These are phyloP conservation scores for Odontesthes bonariensis DNA, from an alignment of 2,113 vertebrate genomes.

Conservation along the genomic window DNA sequence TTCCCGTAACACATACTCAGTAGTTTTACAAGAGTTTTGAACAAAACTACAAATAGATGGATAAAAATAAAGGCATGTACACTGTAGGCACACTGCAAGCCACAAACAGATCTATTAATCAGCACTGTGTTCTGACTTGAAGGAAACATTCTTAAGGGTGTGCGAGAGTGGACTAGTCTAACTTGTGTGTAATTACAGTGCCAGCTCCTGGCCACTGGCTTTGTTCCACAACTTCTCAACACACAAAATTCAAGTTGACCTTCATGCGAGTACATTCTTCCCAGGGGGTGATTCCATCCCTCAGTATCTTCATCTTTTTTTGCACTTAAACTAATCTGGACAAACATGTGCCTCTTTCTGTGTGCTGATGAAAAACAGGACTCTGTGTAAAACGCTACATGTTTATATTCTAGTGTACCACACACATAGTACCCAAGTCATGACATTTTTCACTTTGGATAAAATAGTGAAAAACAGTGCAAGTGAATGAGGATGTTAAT, in stretches of 20 bases:
- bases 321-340: slow-evolving; percentile 36
- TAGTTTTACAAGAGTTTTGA: slow-evolving; percentile 47
- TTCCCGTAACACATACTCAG: slow-evolving; percentile 28
- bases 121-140: slow-evolving; percentile 41
- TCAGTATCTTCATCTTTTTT: slow-evolving; percentile 56
- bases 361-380: slow-evolving; percentile 40
- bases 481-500: neutral
- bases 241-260: slow-evolving; percentile 63
- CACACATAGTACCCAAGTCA: slow-evolving; percentile 18
- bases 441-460: neutral
- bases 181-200: slow-evolving; percentile 66
- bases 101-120: slow-evolving; percentile 58
- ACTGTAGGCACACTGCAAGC: slow-evolving; percentile 36
- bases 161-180: slow-evolving; percentile 53
- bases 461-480: neutral
- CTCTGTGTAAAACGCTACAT: slow-evolving; percentile 29
- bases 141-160: slow-evolving; percentile 51
- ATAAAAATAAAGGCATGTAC: slow-evolving; percentile 23
- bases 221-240: slow-evolving; percentile 38
- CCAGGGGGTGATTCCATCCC: slow-evolving; percentile 50
- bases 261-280: slow-evolving; percentile 35
- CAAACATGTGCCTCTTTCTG: slow-evolving; percentile 37
- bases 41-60: slow-evolving; percentile 38
- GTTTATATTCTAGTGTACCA: slow-evolving; percentile 31
- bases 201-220: slow-evolving; percentile 62